Evolutionary conservation across 2,888 invertebrate genomes (phyloP), one percentile per base, ranked within the genome.

Genomic region (Epistrophella euchroma): DNA sequence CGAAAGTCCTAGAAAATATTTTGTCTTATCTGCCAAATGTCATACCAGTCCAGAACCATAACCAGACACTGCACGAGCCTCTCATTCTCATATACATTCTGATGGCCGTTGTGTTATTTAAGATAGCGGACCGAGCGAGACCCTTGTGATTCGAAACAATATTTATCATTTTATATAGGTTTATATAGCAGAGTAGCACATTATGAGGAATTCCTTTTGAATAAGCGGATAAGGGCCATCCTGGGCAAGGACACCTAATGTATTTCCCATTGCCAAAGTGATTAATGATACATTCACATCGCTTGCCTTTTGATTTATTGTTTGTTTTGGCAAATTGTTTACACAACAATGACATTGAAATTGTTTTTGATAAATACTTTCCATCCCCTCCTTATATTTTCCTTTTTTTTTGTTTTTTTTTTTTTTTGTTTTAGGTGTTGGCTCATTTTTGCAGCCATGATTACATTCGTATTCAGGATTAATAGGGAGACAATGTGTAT

Each of bases 241-340:
- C n/a, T 13, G 45, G 50, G 50, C 45, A 47, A 66, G 74, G 52
- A 56, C 55, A 58, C 75, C 72, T 81, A 80, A 85, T 85, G 73
- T 80, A 62, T 80, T 76, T 85, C 72, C 68, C 80, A 85, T 80
- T 80, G 80, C 76, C 76, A 72, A 47, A 73, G 76, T 85, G 85
- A 85, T 85, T 85, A 80, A 85, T 85, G 85, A 85, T 55, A 73
- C 60, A 73, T 79, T 84, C 70, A 50, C 40, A 50, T 60, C n/a
- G 74, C 74, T 84, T 80, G 80, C 80, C 72, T 80, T 80, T 85
- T 85, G 84, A 85, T 85, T 85, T 85, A 85, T 85, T 64, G 73
- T 73, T 55, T 28, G 52, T 52, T 68, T 62, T 55, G 73, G 80
- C 76, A 80, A 85, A 76, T 85, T 85, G 79, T 85, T 85, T 76